These are phyloP conservation scores for Augochlorella aurata DNA, from an alignment of 2,888 invertebrate genomes.

Conservation along the genomic window DNA sequence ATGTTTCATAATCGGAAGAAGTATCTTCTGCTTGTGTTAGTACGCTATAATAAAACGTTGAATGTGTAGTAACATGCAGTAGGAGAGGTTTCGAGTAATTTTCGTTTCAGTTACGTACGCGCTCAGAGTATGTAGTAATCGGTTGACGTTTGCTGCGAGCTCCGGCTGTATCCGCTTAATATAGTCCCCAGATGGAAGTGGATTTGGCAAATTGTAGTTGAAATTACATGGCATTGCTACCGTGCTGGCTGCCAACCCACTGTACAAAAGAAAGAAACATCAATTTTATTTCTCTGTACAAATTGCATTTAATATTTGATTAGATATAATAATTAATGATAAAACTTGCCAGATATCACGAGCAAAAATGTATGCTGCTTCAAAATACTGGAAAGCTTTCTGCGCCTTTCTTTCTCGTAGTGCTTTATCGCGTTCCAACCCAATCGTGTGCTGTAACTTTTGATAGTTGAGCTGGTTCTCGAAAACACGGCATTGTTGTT, in stretches of 20 bases:
- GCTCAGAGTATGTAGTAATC: slow-evolving; percentile 68
- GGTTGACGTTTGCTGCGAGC: slow-evolving; percentile 70
- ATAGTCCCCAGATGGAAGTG: slow-evolving; percentile 50
- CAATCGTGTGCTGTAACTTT: slow-evolving; percentile 65
- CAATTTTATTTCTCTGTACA: not conserved
- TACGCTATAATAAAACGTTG: slow-evolving; percentile 63
- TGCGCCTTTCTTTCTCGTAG: slow-evolving; percentile 68
- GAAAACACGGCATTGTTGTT: slow-evolving; percentile 60
- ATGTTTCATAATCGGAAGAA: slow-evolving; percentile 61
- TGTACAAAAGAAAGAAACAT: slow-evolving; percentile 33
- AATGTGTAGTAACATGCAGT: not conserved
- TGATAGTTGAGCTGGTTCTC: slow-evolving; percentile 57
- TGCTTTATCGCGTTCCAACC: slow-evolving; percentile 47
- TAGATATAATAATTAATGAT: not conserved
- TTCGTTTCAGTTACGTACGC: slow-evolving; percentile 63
- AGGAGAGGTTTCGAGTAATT: not conserved
- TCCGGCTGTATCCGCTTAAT: slow-evolving; percentile 69
- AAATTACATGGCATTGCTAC: slow-evolving; percentile 71
- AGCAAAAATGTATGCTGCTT: slow-evolving; percentile 73
- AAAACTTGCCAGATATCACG: slow-evolving; percentile 73
- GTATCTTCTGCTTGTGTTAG: slow-evolving; percentile 66
- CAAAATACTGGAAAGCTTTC: slow-evolving; percentile 73
- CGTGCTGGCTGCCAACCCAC: slow-evolving; percentile 70
- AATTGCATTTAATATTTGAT: not conserved
- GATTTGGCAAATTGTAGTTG: slow-evolving; percentile 62